A percentile compares a stretch with the other conserved stretches of the same genome.
Evolutionary conservation across 2,888 invertebrate species (phyloP).

Genomic region (Psylliodes chrysocephalus): DNA sequence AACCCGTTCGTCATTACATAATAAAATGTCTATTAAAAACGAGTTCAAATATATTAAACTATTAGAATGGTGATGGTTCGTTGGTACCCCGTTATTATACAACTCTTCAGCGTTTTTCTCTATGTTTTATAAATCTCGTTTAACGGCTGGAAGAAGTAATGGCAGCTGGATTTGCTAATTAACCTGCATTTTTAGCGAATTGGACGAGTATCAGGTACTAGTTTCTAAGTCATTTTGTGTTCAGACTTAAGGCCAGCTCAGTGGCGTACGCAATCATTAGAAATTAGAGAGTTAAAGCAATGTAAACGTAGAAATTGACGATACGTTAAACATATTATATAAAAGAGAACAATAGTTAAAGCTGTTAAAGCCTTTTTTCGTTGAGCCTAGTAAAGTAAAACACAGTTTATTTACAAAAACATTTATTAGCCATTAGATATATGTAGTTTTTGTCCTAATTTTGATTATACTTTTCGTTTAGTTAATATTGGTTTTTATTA

Average conservation of each 20-base stretch:
- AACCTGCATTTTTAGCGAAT: slow-evolving; percentile 19
- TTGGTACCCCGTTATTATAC: slow-evolving; percentile 1
- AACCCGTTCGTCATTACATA: slow-evolving; percentile 3
- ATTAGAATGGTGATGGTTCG: not conserved
- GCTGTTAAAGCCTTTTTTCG: no score
- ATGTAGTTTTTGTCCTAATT: no score
- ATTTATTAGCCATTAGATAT: no score
- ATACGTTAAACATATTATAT: no score
- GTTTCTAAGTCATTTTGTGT: slow-evolving; percentile 14
- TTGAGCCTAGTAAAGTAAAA: no score
- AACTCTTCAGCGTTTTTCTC: not conserved
- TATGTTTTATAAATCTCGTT: slow-evolving; percentile 11
- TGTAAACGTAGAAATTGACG: no score
- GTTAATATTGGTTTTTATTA: no score
- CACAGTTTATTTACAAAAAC: no score
- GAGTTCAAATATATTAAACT: slow-evolving; percentile 4
- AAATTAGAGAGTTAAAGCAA: no score
- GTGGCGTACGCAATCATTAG: not conserved
- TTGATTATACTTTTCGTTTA: no score
- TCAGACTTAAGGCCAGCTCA: not conserved
- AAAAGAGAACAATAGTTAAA: no score
- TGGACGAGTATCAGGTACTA: slow-evolving; percentile 13
- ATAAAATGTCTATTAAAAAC: not conserved
- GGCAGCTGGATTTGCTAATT: slow-evolving; percentile 19
- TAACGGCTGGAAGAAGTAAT: slow-evolving; percentile 4